A percentile compares a stretch with the other conserved stretches of the same genome.
Evolutionary conservation across 1,140 invertebrate genomes (phyloP).

Genomic region (Argopecten irradians): DNA sequence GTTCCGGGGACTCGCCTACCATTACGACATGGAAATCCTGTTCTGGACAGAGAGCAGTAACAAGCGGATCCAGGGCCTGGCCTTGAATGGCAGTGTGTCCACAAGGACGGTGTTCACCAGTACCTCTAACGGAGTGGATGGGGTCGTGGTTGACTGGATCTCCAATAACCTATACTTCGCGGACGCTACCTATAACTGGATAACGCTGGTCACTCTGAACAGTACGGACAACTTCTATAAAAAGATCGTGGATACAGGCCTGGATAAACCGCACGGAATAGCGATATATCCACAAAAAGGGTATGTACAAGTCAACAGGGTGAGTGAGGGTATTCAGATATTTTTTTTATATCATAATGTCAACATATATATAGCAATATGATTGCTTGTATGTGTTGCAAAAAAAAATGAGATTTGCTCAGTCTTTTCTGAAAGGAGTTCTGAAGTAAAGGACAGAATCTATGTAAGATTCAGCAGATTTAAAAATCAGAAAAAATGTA

Average conservation of each 20-base stretch:
- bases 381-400: no score
- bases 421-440: no score
- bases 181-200: conserved; percentile 83
- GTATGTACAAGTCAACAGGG: conserved; percentile 45
- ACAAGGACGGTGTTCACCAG: conserved; percentile 63
- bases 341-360: no score
- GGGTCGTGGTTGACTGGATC: conserved; percentile 95
- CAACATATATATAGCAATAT: no score
- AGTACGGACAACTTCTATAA: conserved; percentile 52
- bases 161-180: conserved; percentile 98
- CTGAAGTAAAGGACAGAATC: no score
- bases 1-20: conserved; percentile 62
- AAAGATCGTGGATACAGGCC: conserved; percentile 57
- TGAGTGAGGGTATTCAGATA: background rate
- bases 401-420: no score
- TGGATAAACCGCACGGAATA: conserved; percentile 66
- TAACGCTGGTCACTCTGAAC: conserved; percentile 63
- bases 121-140: conserved; percentile 82
- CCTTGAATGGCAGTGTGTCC: conserved; percentile 59
- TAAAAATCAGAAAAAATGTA: no score
- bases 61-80: conserved; percentile 64
- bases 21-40: conserved; percentile 59
- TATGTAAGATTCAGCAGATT: no score
- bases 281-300: conserved; percentile 69
- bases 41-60: conserved; percentile 70